These are phyloP conservation scores for Morpho deidamia DNA, from an alignment of 2,888 invertebrate species.

Conservation along the genomic window DNA sequence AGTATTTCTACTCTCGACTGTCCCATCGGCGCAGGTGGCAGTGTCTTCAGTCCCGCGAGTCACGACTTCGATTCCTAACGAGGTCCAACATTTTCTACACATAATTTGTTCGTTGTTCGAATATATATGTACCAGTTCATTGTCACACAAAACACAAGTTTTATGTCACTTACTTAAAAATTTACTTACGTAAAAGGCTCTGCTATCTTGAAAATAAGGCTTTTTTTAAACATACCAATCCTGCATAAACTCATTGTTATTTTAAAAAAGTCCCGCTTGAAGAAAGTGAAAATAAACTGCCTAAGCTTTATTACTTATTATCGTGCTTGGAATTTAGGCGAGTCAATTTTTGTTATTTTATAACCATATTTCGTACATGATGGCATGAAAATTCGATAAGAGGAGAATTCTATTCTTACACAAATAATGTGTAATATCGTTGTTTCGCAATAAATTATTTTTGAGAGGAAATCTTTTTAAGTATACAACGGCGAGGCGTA, in stretches of 20 bases:
- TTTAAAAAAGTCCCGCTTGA: not conserved
- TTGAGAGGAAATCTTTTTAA: not conserved
- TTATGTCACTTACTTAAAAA: no score
- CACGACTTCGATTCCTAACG: no score
- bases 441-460: not conserved
- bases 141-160: no score
- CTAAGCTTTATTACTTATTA: constrained; percentile 3
- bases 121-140: no score
- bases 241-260: not conserved
- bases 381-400: constrained; percentile 1
- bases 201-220: no score
- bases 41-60: no score
- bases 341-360: constrained; percentile 8
- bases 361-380: constrained; percentile 3
- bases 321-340: constrained; percentile 6
- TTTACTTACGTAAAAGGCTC: no score
- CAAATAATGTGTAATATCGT: constrained; percentile 4
- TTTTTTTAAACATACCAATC: not conserved
- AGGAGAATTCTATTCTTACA: not conserved
- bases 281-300: constrained; percentile 3
- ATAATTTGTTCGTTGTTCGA: no score
- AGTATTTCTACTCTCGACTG: no score
- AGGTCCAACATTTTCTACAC: no score
- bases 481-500: no score
- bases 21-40: no score